Evolutionary conservation across 1,140 invertebrate species (phyloP).

Genomic region (Meteorus sp.): DNA sequence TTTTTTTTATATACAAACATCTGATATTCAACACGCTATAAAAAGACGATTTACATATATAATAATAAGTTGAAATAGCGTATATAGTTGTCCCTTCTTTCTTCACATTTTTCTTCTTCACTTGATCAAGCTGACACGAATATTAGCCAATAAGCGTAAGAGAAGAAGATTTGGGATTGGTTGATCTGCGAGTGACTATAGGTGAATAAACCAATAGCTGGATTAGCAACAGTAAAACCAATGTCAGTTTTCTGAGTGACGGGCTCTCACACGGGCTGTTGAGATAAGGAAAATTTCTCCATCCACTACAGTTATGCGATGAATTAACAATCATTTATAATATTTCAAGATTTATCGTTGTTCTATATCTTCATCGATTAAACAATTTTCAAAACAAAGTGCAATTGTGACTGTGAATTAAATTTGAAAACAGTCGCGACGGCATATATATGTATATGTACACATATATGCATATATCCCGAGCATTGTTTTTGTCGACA

Average conservation of each 20-base stretch:
- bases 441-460: neutral
- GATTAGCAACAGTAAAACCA: neutral
- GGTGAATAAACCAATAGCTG: too few species aligned
- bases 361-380: constrained; percentile 1
- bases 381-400: neutral
- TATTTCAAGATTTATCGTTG: constrained; percentile 7
- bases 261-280: constrained; percentile 12
- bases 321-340: constrained; percentile 22
- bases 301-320: constrained; percentile 9
- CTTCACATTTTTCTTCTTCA: too few species aligned
- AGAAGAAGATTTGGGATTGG: too few species aligned
- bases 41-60: too few species aligned
- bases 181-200: too few species aligned
- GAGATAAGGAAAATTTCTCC: constrained; percentile 13
- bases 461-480: neutral
- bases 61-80: too few species aligned
- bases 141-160: too few species aligned
- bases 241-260: constrained; percentile 17
- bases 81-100: too few species aligned
- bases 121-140: too few species aligned
- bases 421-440: too few species aligned
- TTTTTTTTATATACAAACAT: too few species aligned
- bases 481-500: constrained; percentile 11
- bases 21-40: too few species aligned
- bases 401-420: neutral